phyloP scores from a whole-genome alignment of 2,797 vertebrate species.

The Falco concolor region DNA sequence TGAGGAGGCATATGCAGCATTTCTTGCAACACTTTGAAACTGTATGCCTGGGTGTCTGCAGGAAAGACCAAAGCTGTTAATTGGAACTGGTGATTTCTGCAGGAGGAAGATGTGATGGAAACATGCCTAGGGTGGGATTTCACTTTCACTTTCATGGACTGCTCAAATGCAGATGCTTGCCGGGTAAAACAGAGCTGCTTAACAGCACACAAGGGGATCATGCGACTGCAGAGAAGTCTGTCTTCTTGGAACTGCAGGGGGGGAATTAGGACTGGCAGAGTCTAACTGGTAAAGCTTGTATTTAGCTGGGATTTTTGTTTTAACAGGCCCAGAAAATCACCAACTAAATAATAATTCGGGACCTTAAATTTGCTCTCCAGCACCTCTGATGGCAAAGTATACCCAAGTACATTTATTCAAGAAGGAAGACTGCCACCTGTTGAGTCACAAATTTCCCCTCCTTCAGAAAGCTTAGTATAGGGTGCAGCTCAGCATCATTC shows the following conservation, averaged over 20 bases:
- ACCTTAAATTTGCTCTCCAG: background rate
- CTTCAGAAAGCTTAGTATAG: background rate
- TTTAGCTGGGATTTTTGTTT: background rate
- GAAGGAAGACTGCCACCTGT: conserved; percentile 31
- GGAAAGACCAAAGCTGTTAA: background rate
- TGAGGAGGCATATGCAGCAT: background rate
- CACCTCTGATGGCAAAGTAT: background rate
- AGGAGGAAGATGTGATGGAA: background rate
- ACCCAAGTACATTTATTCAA: background rate
- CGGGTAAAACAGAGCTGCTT: conserved; percentile 11
- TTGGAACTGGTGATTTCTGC: background rate
- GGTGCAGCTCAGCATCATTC: background rate
- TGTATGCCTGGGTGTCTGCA: background rate
- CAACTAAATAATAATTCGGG: background rate
- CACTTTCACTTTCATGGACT: background rate
- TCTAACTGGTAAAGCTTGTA: background rate
- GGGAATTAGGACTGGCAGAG: background rate
- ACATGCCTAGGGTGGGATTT: background rate
- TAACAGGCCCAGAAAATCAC: background rate
- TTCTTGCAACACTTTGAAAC: background rate
- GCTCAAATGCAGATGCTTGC: background rate
- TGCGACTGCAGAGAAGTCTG: background rate
- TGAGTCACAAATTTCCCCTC: background rate
- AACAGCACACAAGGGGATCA: conserved; percentile 1
- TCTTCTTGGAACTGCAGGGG: conserved; percentile 12